These are phyloP conservation scores for Cottus gobio DNA, from an alignment of 2,113 vertebrate species.

Conservation along the genomic window DNA sequence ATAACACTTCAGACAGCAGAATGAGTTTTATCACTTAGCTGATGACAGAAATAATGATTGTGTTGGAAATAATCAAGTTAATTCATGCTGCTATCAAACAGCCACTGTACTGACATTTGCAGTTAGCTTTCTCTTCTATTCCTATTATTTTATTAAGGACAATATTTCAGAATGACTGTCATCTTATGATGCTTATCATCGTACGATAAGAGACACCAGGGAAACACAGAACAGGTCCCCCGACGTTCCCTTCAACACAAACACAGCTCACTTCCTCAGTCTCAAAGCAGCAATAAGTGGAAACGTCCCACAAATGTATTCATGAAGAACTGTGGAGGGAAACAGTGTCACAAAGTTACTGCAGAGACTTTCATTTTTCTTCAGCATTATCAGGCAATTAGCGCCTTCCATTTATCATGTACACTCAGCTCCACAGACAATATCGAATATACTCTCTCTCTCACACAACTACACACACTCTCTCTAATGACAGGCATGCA, in stretches of 20 bases:
- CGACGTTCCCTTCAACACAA: constrained; percentile 27
- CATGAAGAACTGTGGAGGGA: constrained; percentile 39
- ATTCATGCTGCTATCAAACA: background rate
- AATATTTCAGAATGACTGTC: background rate
- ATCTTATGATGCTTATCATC: background rate
- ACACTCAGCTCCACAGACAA: constrained; percentile 39
- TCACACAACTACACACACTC: constrained; percentile 3
- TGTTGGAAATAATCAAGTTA: background rate
- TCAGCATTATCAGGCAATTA: constrained; percentile 63
- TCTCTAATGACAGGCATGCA: constrained; percentile 34
- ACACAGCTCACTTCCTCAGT: background rate
- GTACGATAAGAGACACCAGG: background rate
- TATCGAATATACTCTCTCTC: constrained; percentile 21
- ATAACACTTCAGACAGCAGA: background rate
- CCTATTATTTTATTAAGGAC: background rate
- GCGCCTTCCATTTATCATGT: constrained; percentile 51
- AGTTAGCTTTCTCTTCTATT: background rate
- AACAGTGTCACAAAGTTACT: constrained; percentile 44
- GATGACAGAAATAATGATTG: background rate
- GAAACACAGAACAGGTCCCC: background rate
- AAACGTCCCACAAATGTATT: constrained; percentile 48
- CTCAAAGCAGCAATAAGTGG: constrained; percentile 30
- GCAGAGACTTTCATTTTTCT: constrained; percentile 41
- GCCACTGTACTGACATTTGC: background rate
- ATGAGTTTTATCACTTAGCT: background rate